Percentiles rank a stretch among this genome's conserved stretches.
Evolutionary conservation across 2,113 vertebrate genomes (phyloP).

Genomic region (Festucalex cinctus): DNA sequence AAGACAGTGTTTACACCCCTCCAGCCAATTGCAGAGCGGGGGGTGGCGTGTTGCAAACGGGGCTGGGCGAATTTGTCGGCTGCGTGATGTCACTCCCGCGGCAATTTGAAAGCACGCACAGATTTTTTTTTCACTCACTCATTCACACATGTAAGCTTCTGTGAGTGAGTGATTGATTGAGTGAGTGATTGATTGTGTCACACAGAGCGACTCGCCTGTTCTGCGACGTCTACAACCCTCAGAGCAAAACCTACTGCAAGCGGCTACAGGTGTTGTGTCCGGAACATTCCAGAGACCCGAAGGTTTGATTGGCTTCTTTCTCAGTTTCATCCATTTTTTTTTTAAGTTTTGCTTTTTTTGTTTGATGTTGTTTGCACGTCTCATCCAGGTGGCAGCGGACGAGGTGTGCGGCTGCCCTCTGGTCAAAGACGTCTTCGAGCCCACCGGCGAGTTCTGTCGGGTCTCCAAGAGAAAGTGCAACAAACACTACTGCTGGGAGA

Average conservation of each 20-base stretch:
- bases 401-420: conserved; percentile 91
- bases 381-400: conserved; percentile 76
- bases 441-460: conserved; percentile 85
- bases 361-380: neutral
- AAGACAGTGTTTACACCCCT: too few relatives aligned
- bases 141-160: too few relatives aligned
- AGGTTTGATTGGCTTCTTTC: conserved; percentile 63
- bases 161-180: too few relatives aligned
- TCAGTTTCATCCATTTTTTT: too few relatives aligned
- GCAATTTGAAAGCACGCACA: too few relatives aligned
- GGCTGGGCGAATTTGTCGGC: too few relatives aligned
- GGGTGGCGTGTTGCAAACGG: too few relatives aligned
- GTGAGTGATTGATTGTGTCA: too few relatives aligned
- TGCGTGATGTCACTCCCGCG: too few relatives aligned
- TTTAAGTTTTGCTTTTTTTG: too few relatives aligned
- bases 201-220: conserved; percentile 86
- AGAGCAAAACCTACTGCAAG: conserved; percentile 93
- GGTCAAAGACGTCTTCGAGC: conserved; percentile 86
- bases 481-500: conserved; percentile 93
- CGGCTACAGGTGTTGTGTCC: conserved; percentile 90
- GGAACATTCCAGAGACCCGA: conserved; percentile 90
- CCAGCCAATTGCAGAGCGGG: too few relatives aligned
- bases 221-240: conserved; percentile 91
- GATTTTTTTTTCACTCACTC: too few relatives aligned
- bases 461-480: conserved; percentile 89